Percentiles rank a stretch among this genome's conserved stretches.
Evolutionary conservation across 2,113 vertebrate species (phyloP).

Genomic region (Rhadina sibilatrix): DNA sequence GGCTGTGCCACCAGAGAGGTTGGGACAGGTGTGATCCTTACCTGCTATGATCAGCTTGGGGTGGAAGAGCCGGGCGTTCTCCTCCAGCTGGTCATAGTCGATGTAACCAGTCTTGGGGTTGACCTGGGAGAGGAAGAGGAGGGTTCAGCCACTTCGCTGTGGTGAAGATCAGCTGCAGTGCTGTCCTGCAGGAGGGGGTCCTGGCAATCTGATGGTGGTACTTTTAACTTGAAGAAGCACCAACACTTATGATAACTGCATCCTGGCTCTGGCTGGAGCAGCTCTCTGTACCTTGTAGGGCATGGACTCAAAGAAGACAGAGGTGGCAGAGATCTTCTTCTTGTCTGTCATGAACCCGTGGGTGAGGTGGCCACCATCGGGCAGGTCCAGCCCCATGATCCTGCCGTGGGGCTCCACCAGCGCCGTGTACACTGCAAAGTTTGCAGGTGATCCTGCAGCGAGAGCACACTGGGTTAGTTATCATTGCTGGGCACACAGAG

Average conservation of each 20-base stretch:
- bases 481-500: rapidly evolving
- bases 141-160: not conserved
- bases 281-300: slow-evolving; percentile 87
- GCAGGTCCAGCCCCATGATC: slow-evolving; percentile 97
- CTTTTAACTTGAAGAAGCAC: not conserved
- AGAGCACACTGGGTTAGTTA: rapidly evolving
- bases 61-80: slow-evolving; percentile 91
- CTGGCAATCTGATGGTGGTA: rapidly evolving
- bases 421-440: slow-evolving; percentile 93
- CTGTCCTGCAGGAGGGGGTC: not conserved
- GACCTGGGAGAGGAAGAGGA: slow-evolving; percentile 75
- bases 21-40: not conserved
- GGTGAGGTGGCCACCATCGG: slow-evolving; percentile 94
- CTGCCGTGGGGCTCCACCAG: slow-evolving; percentile 93
- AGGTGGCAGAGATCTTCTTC: slow-evolving; percentile 96
- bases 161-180: not conserved
- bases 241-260: rapidly evolving
- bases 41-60: slow-evolving; percentile 94
- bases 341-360: slow-evolving; percentile 98
- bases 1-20: not conserved
- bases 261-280: not conserved
- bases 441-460: slow-evolving; percentile 87
- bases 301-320: slow-evolving; percentile 98
- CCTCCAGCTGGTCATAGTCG: slow-evolving; percentile 87
- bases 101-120: slow-evolving; percentile 90